phyloP scores from a whole-genome alignment of 2,888 invertebrate species.

The Clunio marinus region DNA sequence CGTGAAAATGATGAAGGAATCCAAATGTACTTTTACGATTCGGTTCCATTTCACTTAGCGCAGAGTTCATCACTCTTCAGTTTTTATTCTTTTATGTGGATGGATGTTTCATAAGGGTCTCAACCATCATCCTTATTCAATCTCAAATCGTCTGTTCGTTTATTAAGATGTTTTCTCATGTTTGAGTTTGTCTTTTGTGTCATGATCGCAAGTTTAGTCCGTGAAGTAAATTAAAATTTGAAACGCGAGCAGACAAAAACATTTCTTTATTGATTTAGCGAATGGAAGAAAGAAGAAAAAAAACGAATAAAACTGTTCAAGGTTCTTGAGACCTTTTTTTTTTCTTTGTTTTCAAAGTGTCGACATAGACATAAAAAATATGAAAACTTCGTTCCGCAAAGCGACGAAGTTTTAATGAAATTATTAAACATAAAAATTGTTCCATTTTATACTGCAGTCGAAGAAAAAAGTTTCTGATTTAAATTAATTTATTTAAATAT shows the following conservation, averaged over 20 bases:
- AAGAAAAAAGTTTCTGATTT: not conserved
- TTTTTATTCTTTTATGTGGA: not conserved
- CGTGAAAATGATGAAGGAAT: not conserved
- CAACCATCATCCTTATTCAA: conserved; percentile 8
- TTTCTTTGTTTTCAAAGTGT: too few relatives aligned
- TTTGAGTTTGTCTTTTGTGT: not conserved
- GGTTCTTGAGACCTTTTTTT: too few relatives aligned
- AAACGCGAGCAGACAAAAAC: not conserved
- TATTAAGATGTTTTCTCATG: not conserved
- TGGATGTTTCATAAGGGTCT: conserved; percentile 5
- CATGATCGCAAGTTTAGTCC: not conserved
- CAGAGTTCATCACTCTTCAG: not conserved
- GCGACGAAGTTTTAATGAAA: not conserved
- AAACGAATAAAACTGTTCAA: too few relatives aligned
- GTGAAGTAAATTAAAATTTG: not conserved
- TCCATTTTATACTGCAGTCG: not conserved
- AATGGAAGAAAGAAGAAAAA: not conserved
- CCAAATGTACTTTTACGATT: not conserved
- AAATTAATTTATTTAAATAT: conserved; percentile 16
- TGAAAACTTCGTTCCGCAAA: too few relatives aligned
- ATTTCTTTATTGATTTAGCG: conserved; percentile 30
- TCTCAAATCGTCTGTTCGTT: not conserved
- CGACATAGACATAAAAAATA: too few relatives aligned
- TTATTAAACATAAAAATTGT: not conserved
- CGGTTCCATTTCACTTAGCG: conserved; percentile 1